These are phyloP conservation scores for Toxotes chatareus DNA, from an alignment of 2,113 vertebrate genomes.

Conservation along the genomic window DNA sequence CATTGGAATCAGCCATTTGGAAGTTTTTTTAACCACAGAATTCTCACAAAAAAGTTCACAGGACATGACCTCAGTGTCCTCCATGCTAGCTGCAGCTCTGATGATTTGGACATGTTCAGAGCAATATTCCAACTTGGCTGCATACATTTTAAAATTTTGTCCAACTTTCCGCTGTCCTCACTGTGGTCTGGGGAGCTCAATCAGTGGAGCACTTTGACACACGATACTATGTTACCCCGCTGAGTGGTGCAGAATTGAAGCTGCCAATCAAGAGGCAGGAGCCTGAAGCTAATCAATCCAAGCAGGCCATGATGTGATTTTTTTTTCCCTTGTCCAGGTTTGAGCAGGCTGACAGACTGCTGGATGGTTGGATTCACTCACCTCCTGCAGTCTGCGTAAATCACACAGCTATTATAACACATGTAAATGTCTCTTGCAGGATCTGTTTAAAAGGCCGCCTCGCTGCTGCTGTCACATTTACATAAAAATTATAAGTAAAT, in stretches of 20 bases:
- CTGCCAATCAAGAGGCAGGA: slow-evolving; percentile 75
- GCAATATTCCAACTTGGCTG: slow-evolving; percentile 11
- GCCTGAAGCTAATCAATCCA: slow-evolving; percentile 78
- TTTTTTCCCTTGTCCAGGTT: slow-evolving; percentile 48
- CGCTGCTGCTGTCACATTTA: slow-evolving; percentile 37
- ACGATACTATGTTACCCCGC: slow-evolving; percentile 60
- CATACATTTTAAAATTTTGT: slow-evolving; percentile 33
- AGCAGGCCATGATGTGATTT: slow-evolving; percentile 69
- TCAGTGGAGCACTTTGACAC: slow-evolving; percentile 68
- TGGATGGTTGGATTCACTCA: slow-evolving; percentile 61
- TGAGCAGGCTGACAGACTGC: slow-evolving; percentile 58
- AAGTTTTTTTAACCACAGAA: not conserved
- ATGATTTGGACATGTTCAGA: slow-evolving; percentile 34
- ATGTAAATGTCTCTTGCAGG: slow-evolving; percentile 64
- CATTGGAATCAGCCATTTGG: not conserved
- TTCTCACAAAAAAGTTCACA: too few species aligned
- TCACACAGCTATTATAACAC: slow-evolving; percentile 63
- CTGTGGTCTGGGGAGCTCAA: slow-evolving; percentile 60
- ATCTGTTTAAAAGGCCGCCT: slow-evolving; percentile 38
- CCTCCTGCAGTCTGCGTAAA: slow-evolving; percentile 62
- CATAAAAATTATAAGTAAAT: slow-evolving; percentile 62
- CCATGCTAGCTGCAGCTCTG: not conserved
- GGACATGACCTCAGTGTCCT: slow-evolving; percentile 21
- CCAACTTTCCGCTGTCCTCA: slow-evolving; percentile 27
- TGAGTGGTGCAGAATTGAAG: slow-evolving; percentile 71